Conservation (phyloP, 1,140 invertebrate species). For the Drosophila pseudoananassae region DNA sequence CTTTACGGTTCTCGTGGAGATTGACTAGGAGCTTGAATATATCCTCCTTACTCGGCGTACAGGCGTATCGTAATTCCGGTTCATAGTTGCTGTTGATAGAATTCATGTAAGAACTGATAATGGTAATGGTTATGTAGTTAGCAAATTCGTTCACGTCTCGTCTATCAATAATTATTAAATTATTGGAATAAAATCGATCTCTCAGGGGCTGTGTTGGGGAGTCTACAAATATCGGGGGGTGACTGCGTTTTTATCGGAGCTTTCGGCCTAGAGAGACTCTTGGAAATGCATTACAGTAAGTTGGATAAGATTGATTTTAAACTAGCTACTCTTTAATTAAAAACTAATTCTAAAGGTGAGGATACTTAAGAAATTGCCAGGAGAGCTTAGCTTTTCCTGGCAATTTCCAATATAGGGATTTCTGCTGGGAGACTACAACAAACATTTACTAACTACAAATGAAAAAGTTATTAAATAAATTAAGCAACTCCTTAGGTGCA, state of each 20-base stretch:
- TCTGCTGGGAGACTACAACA: conserved; percentile 16
- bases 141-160: conserved; percentile 64
- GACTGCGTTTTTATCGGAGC: conserved; percentile 20
- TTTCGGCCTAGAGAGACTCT: conserved; percentile 61
- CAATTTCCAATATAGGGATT: conserved; percentile 12
- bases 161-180: conserved; percentile 21
- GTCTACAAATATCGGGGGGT: conserved; percentile 25
- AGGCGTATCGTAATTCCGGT: conserved; percentile 86
- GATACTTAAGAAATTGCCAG: conserved; percentile 16
- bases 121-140: conserved; percentile 75
- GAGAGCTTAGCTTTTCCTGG: not conserved
- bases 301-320: conserved; percentile 10
- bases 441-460: conserved; percentile 59
- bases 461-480: conserved; percentile 27
- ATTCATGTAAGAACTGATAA: conserved; percentile 83
- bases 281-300: conserved; percentile 56
- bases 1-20: conserved; percentile 86
- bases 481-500: conserved; percentile 11
- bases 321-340: not conserved
- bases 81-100: conserved; percentile 85
- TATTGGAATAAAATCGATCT: conserved; percentile 23
- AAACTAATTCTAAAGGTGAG: conserved; percentile 14
- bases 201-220: conserved; percentile 27
- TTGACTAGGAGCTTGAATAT: conserved; percentile 86
- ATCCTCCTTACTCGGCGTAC: conserved; percentile 86